Percentiles rank a stretch among this genome's conserved stretches.
phyloP scores from a whole-genome alignment of 2,888 invertebrate species.

The Leptopilina drosophilae region DNA sequence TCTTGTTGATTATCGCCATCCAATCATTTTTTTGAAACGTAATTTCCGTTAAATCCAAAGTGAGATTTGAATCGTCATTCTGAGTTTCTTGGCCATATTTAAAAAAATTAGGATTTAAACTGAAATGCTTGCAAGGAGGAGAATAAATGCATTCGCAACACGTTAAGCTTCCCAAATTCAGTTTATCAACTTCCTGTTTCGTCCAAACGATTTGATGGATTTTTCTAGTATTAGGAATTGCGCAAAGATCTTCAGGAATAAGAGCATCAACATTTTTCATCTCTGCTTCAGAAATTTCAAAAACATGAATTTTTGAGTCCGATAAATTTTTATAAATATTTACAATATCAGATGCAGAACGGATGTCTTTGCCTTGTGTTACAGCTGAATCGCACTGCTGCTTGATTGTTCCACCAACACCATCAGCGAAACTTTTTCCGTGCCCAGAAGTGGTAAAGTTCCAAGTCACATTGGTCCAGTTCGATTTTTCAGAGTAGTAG shows the following conservation, averaged over 20 bases:
- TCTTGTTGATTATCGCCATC: not conserved
- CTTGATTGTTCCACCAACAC: slow-evolving; percentile 41
- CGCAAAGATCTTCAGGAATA: not conserved
- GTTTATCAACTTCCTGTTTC: not conserved
- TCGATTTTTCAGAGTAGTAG: slow-evolving; percentile 34
- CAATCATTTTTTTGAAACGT: not conserved
- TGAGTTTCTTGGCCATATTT: not conserved
- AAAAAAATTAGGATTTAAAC: not conserved
- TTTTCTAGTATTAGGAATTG: not conserved
- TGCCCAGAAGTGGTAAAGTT: slow-evolving; percentile 41
- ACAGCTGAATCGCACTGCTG: not conserved
- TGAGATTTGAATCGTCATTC: not conserved
- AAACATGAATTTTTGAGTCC: not conserved
- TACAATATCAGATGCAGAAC: not conserved
- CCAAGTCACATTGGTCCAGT: slow-evolving; percentile 6
- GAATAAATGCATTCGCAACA: not conserved
- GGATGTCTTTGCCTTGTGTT: not conserved
- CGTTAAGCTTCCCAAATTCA: not conserved
- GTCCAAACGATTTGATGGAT: not conserved
- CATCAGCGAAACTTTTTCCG: slow-evolving; percentile 42
- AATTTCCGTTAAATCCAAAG: not conserved
- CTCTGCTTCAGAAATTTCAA: not conserved
- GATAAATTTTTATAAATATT: not conserved
- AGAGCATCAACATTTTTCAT: not conserved
- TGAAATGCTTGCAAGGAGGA: not conserved